phyloP scores from a whole-genome alignment of 2,113 vertebrate genomes.

The Zosterops borbonicus region DNA sequence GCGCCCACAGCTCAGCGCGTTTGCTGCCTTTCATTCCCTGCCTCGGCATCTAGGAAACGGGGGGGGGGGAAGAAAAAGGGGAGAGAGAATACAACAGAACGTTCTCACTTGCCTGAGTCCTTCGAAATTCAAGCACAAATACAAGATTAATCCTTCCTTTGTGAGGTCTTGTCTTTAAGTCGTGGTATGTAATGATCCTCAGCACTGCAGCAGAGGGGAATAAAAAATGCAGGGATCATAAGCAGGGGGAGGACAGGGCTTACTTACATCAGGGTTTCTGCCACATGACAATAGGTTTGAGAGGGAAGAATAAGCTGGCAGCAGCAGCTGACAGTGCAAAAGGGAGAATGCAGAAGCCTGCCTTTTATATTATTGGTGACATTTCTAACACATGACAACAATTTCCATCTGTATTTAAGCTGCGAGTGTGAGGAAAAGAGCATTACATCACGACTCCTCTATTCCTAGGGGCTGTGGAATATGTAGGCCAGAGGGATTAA shows the following conservation, averaged over 20 bases:
- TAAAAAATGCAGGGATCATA: slow-evolving; percentile 73
- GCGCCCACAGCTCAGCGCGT: neutral
- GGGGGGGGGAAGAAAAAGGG: rapidly evolving
- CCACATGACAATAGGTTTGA: slow-evolving; percentile 76
- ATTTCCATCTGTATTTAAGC: slow-evolving; percentile 88
- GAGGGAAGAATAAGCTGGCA: slow-evolving; percentile 70
- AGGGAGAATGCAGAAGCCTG: slow-evolving; percentile 81
- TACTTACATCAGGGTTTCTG: slow-evolving; percentile 80
- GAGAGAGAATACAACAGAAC: slow-evolving; percentile 39
- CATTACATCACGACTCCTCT: slow-evolving; percentile 77
- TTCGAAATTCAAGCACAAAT: slow-evolving; percentile 76
- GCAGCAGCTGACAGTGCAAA: slow-evolving; percentile 81
- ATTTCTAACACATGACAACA: slow-evolving; percentile 92
- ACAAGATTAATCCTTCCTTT: slow-evolving; percentile 87
- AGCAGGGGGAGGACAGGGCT: slow-evolving; percentile 72
- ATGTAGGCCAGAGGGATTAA: slow-evolving; percentile 78
- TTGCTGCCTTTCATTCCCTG: neutral
- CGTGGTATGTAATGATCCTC: slow-evolving; percentile 79
- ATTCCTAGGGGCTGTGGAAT: slow-evolving; percentile 73
- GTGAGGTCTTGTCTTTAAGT: slow-evolving; percentile 80
- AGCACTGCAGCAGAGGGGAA: slow-evolving; percentile 75
- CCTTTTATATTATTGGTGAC: slow-evolving; percentile 90
- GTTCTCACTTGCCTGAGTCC: slow-evolving; percentile 79
- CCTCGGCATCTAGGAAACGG: neutral
- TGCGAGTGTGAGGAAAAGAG: slow-evolving; percentile 75